These are phyloP conservation scores for Bujurquina vittata DNA, from an alignment of 2,113 vertebrate species.

Conservation along the genomic window DNA sequence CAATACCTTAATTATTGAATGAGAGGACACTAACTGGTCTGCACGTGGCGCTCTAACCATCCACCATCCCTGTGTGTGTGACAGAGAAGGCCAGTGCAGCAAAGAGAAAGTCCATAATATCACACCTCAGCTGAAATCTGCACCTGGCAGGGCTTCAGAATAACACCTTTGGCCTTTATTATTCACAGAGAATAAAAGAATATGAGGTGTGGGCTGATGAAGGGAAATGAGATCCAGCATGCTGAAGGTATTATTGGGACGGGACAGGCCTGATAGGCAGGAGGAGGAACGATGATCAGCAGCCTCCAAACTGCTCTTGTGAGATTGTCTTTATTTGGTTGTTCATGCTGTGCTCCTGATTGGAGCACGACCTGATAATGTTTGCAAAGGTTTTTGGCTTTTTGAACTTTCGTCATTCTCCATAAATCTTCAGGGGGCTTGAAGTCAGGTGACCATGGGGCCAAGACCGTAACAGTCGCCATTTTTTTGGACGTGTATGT, in stretches of 20 bases:
- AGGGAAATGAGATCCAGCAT: slow-evolving; percentile 5
- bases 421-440: neutral
- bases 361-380: neutral
- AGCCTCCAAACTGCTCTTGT: neutral
- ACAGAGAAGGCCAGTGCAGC: neutral
- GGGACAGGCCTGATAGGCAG: neutral
- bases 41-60: neutral
- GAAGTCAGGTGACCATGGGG: neutral
- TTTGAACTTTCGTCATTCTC: neutral
- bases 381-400: neutral
- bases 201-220: slow-evolving; percentile 1
- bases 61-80: neutral
- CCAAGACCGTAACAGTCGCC: neutral
- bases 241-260: neutral
- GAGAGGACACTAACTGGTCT: neutral
- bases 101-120: slow-evolving; percentile 27
- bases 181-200: slow-evolving; percentile 41
- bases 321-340: neutral
- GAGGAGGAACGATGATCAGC: neutral
- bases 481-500: neutral
- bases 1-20: neutral
- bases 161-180: slow-evolving; percentile 25
- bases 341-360: neutral
- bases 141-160: slow-evolving; percentile 28
- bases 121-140: slow-evolving; percentile 43